Evolutionary conservation across 2,888 invertebrate genomes (phyloP), one percentile per base, ranked within the genome.

Genomic region (Acanthosepion esculentum): DNA sequence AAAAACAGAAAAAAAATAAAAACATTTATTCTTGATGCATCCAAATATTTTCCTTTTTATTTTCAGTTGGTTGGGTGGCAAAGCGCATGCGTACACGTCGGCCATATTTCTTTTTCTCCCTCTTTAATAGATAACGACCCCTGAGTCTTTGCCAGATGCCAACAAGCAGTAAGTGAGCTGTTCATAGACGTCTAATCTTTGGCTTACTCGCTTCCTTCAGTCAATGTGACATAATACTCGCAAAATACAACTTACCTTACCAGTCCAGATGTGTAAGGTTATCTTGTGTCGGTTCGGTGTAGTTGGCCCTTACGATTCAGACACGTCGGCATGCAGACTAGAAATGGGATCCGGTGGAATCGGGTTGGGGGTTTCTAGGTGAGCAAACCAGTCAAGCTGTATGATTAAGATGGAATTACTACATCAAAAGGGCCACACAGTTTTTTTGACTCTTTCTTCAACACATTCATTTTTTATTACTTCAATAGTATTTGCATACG

Each of bases 391-490:
- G 78, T 78, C 78, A 78, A n/a, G 78, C n/a, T n/a, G 78, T 78
- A n/a, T 78, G 78, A 78, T 78, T n/a, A 78, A 78, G 33, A 78
- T 78, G 15, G n/a, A 12, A 5, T 78, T n/a, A 78, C 78, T 12
- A 78, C 78, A 78, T 78, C 78, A 78, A 78, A 78, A 33, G 78
- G 78, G 78, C n/a, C 78, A 78, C 78, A 78, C 78, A 78, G 78
- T 78, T 15, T n/a, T 78, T 78, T 29, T 29, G n/a, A 29, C 78
- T 78, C 78, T 8, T n/a, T n/a, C 78, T 29, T 59, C 59, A 26
- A 59, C 59, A 59, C 59, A 26, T 59, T 59, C 20, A 26, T 59
- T 41, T 59, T 59, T 59, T 59, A 59, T 59, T 59, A 20, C 59
- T 33, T 4, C 33, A 18, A 78, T 78, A 78, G 29, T 0, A n/a